phyloP scores from a whole-genome alignment of 2,113 vertebrate genomes.

The Leptocoma aspasia region DNA sequence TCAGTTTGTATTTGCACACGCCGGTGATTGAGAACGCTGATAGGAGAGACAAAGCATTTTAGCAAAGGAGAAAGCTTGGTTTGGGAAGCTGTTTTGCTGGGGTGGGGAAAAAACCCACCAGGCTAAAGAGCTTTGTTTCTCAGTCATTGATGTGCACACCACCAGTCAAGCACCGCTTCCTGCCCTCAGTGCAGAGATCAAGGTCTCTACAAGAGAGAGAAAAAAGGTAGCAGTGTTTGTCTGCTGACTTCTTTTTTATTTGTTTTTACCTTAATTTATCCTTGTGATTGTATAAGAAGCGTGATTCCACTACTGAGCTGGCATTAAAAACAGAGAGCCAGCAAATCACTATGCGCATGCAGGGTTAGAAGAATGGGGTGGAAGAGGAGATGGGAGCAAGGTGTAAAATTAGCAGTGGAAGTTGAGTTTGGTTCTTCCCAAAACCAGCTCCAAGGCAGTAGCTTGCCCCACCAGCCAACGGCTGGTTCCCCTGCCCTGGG shows the following conservation, averaged over 20 bases:
- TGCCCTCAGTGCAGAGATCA: neutral
- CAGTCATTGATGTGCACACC: neutral
- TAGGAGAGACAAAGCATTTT: neutral
- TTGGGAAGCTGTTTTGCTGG: neutral
- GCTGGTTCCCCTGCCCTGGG: neutral
- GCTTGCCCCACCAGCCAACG: neutral
- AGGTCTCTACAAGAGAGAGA: neutral
- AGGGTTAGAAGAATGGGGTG: neutral
- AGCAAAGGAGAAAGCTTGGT: neutral
- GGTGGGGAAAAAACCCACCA: neutral
- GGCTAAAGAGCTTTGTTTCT: neutral
- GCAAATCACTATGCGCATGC: accelerated
- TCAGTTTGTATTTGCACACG: neutral
- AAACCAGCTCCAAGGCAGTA: neutral
- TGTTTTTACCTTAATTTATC: neutral
- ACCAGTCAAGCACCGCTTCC: neutral
- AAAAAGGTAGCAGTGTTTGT: neutral
- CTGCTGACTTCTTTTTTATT: neutral
- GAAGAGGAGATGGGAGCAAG: neutral
- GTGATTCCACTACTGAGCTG: neutral
- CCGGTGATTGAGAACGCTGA: accelerated
- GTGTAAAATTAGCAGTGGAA: neutral
- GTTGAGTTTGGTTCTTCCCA: neutral
- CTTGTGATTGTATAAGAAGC: neutral
- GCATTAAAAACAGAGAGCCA: neutral